Evolutionary conservation across 2,888 invertebrate species (phyloP), one percentile per base, ranked within the genome.

Genomic region (Hypomecis punctinalis): DNA sequence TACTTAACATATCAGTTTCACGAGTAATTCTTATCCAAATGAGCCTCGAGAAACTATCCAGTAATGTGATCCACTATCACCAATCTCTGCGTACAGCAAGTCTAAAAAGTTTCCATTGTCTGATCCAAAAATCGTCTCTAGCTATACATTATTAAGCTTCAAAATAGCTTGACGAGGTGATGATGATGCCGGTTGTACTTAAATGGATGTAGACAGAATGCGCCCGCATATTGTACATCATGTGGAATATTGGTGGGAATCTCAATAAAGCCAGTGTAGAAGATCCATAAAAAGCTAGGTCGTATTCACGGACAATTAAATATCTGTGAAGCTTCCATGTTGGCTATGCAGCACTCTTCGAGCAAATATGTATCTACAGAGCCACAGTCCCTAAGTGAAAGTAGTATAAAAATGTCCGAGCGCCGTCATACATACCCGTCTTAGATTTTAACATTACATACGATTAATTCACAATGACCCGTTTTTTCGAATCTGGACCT

Each of bases 201-300:
- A 47, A 64, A 65, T 70, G 65, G 67, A 58, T 71, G 61, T 73
- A 66, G 81, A 82, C 33, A 58, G 61, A 89, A 89, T 89, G 81
- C 75, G 79, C 90, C 89, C 90, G 90, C 90, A 90, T 90, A 80
- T 69, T 73, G 74, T 68, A 62, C 69, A 63, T 69, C 70, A 72
- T 63, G 57, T 54, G 42, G 52, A 53, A 62, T 70, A 64, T 66
- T 68, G 60, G 70, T 68, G 68, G 64, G 62, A 68, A 70, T 55
- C n/a, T 42, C 23, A 40, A 60, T 46, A 11, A 46, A 6, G 39
- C 7, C 59, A 55, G 54, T 45, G 43, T 11, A 8, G 40, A 45
- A 63, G 51, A 35, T 64, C 63, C 6, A 33, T 63, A 11, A 5
- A 53, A 39, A 10, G 35, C 4, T 51, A 0, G 48, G 5, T 6